These are phyloP conservation scores for Parelbella ahira DNA, from an alignment of 2,888 invertebrate species.

Conservation along the genomic window DNA sequence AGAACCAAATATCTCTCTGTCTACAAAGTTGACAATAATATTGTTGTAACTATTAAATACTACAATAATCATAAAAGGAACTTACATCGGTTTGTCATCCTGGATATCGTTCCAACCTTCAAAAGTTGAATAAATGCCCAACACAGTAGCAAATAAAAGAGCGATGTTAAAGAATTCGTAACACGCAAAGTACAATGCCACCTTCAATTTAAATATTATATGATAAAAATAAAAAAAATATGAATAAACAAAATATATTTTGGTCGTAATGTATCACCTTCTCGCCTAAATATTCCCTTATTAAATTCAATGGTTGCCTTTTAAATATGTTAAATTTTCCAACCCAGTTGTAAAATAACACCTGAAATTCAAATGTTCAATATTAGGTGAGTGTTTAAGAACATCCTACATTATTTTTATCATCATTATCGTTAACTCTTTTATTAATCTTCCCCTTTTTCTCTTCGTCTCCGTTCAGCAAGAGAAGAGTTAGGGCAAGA, in stretches of 20 bases:
- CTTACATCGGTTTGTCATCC: conserved; percentile 7
- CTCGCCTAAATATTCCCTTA: conserved; percentile 26
- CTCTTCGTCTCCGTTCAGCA: no score
- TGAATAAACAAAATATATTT: no score
- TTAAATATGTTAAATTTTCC: conserved; percentile 21
- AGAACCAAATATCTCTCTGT: no score
- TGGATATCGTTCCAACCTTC: conserved; percentile 1
- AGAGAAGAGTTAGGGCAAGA: no score
- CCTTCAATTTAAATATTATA: conserved; percentile 3
- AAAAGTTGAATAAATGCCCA: conserved; percentile 1
- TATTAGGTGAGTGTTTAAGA: no score
- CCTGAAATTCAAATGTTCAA: conserved; percentile 2
- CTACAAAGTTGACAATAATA: no score
- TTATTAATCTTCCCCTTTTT: no score
- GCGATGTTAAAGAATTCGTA: conserved; percentile 23
- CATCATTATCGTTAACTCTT: no score
- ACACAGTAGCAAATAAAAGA: conserved; percentile 6
- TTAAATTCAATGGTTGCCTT: conserved; percentile 22
- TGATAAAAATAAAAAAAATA: no score
- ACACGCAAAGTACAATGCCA: conserved; percentile 23
- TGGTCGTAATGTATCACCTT: conserved; percentile 17
- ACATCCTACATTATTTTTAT: no score
- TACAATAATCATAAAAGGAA: no score
- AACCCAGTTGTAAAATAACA: conserved; percentile 25
- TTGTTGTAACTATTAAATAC: no score